Base-by-base conservation (phyloP, 2,888 invertebrate genomes). In the Ceriagrion tenellum region DNA sequence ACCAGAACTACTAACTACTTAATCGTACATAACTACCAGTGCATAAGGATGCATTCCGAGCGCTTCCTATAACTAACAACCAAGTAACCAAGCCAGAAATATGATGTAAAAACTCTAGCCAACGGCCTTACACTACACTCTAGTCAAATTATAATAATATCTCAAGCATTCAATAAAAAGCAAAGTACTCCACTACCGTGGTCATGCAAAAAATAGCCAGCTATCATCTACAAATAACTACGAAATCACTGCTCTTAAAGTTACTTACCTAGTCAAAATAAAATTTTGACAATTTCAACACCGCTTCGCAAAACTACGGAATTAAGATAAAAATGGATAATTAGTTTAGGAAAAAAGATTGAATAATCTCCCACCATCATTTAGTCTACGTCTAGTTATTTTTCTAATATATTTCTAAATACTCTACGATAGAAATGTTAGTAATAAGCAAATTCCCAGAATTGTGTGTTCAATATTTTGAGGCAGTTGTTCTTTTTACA, bases 201-300 rank as follows among this genome's bases (percentile, higher is more conserved):
- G 35, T 81, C 81, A 81, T 81, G 81, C 81, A 81, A 81, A 18
- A 69, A 81, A 35, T 81, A 81, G 81, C 30, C 81, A 81, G 13
- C 81, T 81, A 81, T 81, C 4, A 81, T 81, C 81, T 81, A 81
- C 81, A 81, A 81, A 13, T 81, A 30, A 81, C 81, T 81, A 81
- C 81, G 81, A 81, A 35, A 81, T 81, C 81, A 81, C 81, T 81
- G 30, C 30, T 81, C 81, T 81, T 26, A 81, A 81, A 35, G 35
- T 81, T 81, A 81, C 81, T 81, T 81, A 81, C 81, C 81, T 81
- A 81, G 81, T 81, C 81, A 81, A 81, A 81, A 81, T 81, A 35
- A 81, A 81, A 30, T 81, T 81, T 81, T 81, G 81, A 81, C 81
- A 81, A 81, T 81, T 35, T 30, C 81, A 35, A 81, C 35, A 81